Evolutionary conservation across 2,113 vertebrate genomes (phyloP), one percentile per base, ranked within the genome.

Genomic region (Carlito syrichta): DNA sequence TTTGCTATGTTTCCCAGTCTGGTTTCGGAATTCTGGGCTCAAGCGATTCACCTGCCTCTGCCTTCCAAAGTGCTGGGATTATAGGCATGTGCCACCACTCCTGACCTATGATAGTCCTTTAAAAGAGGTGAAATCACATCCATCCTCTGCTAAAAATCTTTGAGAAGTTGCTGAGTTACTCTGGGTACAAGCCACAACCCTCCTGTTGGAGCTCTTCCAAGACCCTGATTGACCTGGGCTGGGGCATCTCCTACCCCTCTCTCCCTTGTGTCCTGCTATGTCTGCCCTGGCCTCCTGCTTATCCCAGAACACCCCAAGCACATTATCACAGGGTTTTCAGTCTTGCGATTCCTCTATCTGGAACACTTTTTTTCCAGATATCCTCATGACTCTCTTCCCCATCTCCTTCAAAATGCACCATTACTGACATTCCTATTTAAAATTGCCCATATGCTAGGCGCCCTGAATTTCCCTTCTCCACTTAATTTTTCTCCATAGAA

Each of bases 401-500:
- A 1, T 69, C 56, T 60, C 81, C 79, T 68, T 79, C 60, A n/a
- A 11, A 54, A 69, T 76, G 86, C 56, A n/a, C 52, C 83, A 89
- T 95, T 87, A 32, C 38, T 56, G 7, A 52, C n/a, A 20, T 54
- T 35, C 19, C 6, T 58, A 19, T 62, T 60, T 86, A 86, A 86
- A 81, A 86, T 56, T 32, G 7, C 27, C 54, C 68, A 13, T 5
- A 13, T 7, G 16, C 66, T 86, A 38, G 14, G n/a, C 27, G 62
- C 25, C 48, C 58, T 9, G 38, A 81, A 62, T 32, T 22, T 30
- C 20, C 13, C 50, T 62, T 78, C 48, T 50, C 66, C 17, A 4
- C 38, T 83, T 78, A 71, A 45, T n/a, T 86, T 88, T 93, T 45
- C 63, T 96, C 45, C 48, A 66, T 25, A 48, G 11, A 32, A 1